Base-by-base conservation (phyloP, 2,113 vertebrate genomes). In the Phalacrocorax pelagicus region DNA sequence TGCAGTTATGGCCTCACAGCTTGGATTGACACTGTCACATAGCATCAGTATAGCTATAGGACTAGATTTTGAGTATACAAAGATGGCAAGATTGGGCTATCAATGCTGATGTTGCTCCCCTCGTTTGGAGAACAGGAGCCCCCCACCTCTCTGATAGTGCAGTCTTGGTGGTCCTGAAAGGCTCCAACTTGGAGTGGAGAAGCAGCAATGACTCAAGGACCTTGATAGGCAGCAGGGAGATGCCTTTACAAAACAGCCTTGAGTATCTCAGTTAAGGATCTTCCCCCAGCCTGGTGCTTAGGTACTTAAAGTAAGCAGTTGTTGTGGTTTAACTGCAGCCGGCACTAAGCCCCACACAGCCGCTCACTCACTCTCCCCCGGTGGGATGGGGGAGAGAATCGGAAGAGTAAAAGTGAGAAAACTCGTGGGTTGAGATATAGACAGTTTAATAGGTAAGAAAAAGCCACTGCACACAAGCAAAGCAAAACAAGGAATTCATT, bases 1-100 rank as follows among this genome's bases (percentile, higher is more conserved):
- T 40, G 66, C 10, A 17, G 47, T 47, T 71, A 65, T 75, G 62
- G 26, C 78, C 71, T 63, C 26, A 9, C 58, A 69, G 49, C 62
- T 87, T 0, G 0, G 5, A 18, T 7, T 61, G 86, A 16, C 22
- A 1, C 38, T 51, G 32, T 65, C 44, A 12, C 4, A 4, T 12
- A 22, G 12, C 47, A 2, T 1, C 6, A 2, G 9, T 29, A 9
- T 2, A 42, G 42, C 44, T 29, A 0, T 3, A 40, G n/a, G 40
- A 32, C 4, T 12, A 16, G 34, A n/a, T 57, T 61, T 51, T 32
- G 82, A 6, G 5, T 27, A 4, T 70, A 15, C 12, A 49, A 52
- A n/a, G 11, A 5, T 29, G 26, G 38, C 9, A 55, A 55, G 40
- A 24, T 12, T 70, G 42, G 13, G 47, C 74, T 38, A 46, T 34